Percentiles rank a stretch among this genome's conserved stretches.
phyloP scores from a whole-genome alignment of 2,797 vertebrate species.

The Clarias laeviceps region DNA sequence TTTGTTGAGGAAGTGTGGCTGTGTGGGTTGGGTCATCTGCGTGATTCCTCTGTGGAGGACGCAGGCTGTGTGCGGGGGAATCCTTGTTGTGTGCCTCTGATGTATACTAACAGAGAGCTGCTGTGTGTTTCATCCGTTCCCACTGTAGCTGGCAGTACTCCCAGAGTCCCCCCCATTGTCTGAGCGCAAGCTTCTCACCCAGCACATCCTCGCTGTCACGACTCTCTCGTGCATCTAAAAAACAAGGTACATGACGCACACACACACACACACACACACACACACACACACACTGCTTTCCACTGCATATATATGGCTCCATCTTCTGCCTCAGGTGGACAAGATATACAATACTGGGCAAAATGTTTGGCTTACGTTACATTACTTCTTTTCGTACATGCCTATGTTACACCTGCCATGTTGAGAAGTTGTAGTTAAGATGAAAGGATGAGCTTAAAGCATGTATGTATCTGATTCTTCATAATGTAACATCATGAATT shows the following conservation, averaged over 20 bases:
- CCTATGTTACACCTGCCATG: neutral
- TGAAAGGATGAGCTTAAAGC: neutral
- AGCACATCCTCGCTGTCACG: slow-evolving; percentile 46
- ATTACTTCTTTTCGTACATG: neutral
- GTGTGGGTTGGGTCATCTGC: slow-evolving; percentile 44
- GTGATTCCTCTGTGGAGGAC: slow-evolving; percentile 38
- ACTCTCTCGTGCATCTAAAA: slow-evolving; percentile 36
- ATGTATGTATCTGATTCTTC: neutral
- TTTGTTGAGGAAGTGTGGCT: slow-evolving; percentile 36
- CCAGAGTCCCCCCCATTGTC: slow-evolving; percentile 23
- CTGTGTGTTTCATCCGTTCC: slow-evolving; percentile 36
- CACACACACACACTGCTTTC: neutral
- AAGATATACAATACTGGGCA: neutral
- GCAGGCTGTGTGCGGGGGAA: slow-evolving; percentile 50
- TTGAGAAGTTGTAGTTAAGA: neutral
- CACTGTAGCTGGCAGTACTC: slow-evolving; percentile 39
- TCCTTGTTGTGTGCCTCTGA: slow-evolving; percentile 36
- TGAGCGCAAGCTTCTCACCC: slow-evolving; percentile 20
- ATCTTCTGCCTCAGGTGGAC: slow-evolving; percentile 9
- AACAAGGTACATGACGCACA: slow-evolving; percentile 1
- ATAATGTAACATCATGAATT: neutral
- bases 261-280: neutral
- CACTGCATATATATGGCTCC: neutral
- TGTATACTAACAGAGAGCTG: slow-evolving; percentile 42
- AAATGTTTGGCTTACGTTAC: no score